These are phyloP conservation scores for Pyrgus malvae DNA, from an alignment of 2,888 invertebrate species.

Conservation along the genomic window DNA sequence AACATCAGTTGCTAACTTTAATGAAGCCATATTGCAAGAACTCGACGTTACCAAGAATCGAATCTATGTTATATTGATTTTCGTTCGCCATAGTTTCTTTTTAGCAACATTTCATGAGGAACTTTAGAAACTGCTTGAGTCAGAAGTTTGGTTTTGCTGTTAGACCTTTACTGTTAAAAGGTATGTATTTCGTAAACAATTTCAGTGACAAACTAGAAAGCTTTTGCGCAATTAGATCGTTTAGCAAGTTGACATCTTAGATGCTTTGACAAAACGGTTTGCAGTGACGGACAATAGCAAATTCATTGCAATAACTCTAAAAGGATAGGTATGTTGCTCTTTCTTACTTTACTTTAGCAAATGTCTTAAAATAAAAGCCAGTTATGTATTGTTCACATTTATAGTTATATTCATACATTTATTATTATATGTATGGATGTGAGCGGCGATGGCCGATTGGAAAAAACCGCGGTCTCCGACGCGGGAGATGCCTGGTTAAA, in stretches of 20 bases:
- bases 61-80: slow-evolving; percentile 42
- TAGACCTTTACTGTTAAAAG: slow-evolving; percentile 10
- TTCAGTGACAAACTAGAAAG: slow-evolving; percentile 11
- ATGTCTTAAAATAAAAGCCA: too few relatives aligned
- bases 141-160: slow-evolving; percentile 7
- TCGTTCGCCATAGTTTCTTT: slow-evolving; percentile 36
- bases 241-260: neutral
- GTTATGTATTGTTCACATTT: too few relatives aligned
- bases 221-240: neutral
- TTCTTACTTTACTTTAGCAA: too few relatives aligned
- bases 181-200: neutral
- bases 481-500: too few relatives aligned
- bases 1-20: neutral
- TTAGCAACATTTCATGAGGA: slow-evolving; percentile 39
- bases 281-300: too few relatives aligned
- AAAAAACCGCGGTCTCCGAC: too few relatives aligned
- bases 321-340: too few relatives aligned
- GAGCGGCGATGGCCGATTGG: too few relatives aligned
- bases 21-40: slow-evolving; percentile 2
- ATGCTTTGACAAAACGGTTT: too few relatives aligned
- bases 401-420: too few relatives aligned
- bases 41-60: slow-evolving; percentile 10
- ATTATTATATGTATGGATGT: too few relatives aligned
- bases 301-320: too few relatives aligned
- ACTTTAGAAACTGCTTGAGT: slow-evolving; percentile 17